Percentiles rank a stretch among this genome's conserved stretches.
These are phyloP conservation scores for Nothobranchius kuhntae DNA, from an alignment of 2,113 vertebrate species.

Conservation along the genomic window DNA sequence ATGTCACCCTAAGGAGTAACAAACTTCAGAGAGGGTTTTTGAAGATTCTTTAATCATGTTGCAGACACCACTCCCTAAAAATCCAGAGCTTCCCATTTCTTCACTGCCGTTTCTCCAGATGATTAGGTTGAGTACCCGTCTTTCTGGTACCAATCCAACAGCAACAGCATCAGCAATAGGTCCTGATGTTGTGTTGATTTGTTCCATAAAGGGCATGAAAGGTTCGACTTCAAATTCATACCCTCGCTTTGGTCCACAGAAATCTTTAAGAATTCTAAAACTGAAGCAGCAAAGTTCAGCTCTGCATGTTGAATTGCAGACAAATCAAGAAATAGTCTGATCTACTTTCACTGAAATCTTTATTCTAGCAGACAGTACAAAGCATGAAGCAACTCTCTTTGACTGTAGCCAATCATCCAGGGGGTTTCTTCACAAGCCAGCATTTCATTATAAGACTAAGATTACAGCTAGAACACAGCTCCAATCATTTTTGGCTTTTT, in stretches of 20 bases:
- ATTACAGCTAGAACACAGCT: not conserved
- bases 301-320: not conserved
- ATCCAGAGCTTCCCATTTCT: too few species aligned
- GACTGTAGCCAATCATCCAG: not conserved
- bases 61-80: too few species aligned
- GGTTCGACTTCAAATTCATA: too few species aligned
- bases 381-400: not conserved
- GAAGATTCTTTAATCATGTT: too few species aligned
- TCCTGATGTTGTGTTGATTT: too few species aligned
- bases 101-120: too few species aligned
- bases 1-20: too few species aligned
- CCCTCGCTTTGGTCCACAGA: not conserved
- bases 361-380: not conserved
- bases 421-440: not conserved
- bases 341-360: not conserved
- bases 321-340: not conserved
- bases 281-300: not conserved
- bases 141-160: too few species aligned
- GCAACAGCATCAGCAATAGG: too few species aligned
- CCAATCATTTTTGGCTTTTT: not conserved
- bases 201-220: too few species aligned
- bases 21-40: too few species aligned
- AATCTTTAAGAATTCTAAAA: not conserved
- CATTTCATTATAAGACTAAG: not conserved
- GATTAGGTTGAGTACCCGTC: too few species aligned